These are phyloP conservation scores for Tenthredo mesomela DNA, from an alignment of 2,888 invertebrate genomes.

Conservation along the genomic window DNA sequence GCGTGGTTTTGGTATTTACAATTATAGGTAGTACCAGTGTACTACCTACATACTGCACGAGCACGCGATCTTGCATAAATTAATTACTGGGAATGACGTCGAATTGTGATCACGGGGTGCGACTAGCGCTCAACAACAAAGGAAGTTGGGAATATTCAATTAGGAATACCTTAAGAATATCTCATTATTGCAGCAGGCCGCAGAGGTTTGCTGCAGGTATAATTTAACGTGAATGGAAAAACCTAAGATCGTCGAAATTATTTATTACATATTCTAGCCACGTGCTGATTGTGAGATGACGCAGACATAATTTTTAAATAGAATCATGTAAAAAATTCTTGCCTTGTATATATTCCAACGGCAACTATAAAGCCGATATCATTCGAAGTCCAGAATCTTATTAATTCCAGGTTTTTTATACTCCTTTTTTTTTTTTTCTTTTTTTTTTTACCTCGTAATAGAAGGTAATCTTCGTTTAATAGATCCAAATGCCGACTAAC, in stretches of 20 bases:
- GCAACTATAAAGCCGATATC: background rate
- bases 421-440: background rate
- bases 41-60: background rate
- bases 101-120: constrained; percentile 7
- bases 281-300: constrained; percentile 1
- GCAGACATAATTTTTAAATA: background rate
- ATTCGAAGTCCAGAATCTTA: background rate
- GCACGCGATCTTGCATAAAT: constrained; percentile 6
- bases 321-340: background rate
- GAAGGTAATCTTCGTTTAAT: background rate
- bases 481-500: background rate
- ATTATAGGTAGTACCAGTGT: background rate
- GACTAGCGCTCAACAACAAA: background rate
- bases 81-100: background rate
- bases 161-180: background rate
- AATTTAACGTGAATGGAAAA: background rate
- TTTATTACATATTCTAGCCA: constrained; percentile 1
- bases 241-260: background rate
- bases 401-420: background rate
- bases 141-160: background rate
- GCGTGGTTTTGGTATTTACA: background rate
- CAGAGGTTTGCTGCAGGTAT: background rate
- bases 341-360: background rate
- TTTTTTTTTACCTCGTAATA: background rate
- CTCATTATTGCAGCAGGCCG: background rate